Base-by-base conservation (phyloP, 2,888 invertebrate genomes). In the Merodon equestris region DNA sequence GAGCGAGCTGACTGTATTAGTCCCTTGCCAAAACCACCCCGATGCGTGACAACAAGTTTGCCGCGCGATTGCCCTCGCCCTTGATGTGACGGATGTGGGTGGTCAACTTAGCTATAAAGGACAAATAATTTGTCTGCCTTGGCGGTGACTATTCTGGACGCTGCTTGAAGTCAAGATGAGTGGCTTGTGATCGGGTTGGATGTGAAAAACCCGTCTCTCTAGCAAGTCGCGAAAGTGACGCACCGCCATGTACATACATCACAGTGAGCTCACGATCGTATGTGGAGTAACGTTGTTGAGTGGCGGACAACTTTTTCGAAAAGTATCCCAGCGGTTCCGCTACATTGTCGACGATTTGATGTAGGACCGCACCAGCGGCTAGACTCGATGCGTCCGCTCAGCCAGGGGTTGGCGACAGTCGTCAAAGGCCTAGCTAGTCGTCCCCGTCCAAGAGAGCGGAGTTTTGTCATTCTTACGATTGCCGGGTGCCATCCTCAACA, bases 351-450 rank as follows among this genome's bases (percentile, higher is more conserved):
- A n/a, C n/a, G n/a, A n/a, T n/a, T n/a, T n/a, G n/a, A n/a, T n/a
- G n/a, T n/a, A n/a, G n/a, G n/a, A n/a, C n/a, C n/a, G 70, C 53
- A 1, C 54, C 61, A 5, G 48, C 48, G 18, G 56, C 61, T 56
- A 63, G n/a, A 14, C 54, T 71, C 14, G 61, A 56, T 34, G 61
- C 54, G 18, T 71, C 54, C 4, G 56, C 56, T 60, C 18, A 12
- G 60, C 10, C 7, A 47, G 19, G 10, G 40, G 60, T 15, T 60
- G n/a, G 15, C 40, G 47, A 34, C 51, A n/a, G n/a, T n/a, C n/a
- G n/a, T n/a, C n/a, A n/a, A n/a, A n/a, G n/a, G n/a, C n/a, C n/a
- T n/a, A n/a, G 12, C 10, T n/a, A 12, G 45, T 51, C 1, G 50
- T 0, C 7, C 57, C 17, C 0, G 56, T 57, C 63, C 63, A 64